phyloP scores from a whole-genome alignment of 35 echinoderm and acorn worm species.

The Ophiothrix spiculata region DNA sequence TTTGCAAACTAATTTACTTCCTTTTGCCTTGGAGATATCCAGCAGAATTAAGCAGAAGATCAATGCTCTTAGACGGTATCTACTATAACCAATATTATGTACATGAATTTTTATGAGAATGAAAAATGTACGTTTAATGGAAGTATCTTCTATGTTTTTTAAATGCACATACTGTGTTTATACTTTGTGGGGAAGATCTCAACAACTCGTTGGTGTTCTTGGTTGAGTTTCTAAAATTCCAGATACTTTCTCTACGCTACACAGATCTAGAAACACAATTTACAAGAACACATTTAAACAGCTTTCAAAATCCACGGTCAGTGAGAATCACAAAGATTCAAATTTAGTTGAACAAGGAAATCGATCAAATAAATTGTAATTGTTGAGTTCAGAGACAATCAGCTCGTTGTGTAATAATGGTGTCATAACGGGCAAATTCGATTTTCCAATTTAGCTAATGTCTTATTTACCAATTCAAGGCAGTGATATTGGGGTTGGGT shows the following conservation, averaged over 20 bases:
- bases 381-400: not conserved
- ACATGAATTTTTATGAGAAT: no score
- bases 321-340: not conserved
- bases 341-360: not conserved
- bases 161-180: no score
- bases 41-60: no score
- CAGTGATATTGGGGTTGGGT: not conserved
- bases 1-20: no score
- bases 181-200: no score
- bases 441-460: slow-evolving; percentile 9
- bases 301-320: not conserved
- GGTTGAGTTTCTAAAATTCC: not conserved
- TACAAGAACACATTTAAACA: not conserved
- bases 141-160: no score
- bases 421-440: not conserved
- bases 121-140: no score
- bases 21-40: no score
- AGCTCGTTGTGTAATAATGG: not conserved
- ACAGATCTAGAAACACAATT: no score
- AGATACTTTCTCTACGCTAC: no score
- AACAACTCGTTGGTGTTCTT: not conserved
- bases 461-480: not conserved
- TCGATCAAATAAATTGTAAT: not conserved
- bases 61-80: no score
- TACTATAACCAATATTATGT: no score